phyloP scores from a whole-genome alignment of 1,140 invertebrate species.

The Tachypleus tridentatus region DNA sequence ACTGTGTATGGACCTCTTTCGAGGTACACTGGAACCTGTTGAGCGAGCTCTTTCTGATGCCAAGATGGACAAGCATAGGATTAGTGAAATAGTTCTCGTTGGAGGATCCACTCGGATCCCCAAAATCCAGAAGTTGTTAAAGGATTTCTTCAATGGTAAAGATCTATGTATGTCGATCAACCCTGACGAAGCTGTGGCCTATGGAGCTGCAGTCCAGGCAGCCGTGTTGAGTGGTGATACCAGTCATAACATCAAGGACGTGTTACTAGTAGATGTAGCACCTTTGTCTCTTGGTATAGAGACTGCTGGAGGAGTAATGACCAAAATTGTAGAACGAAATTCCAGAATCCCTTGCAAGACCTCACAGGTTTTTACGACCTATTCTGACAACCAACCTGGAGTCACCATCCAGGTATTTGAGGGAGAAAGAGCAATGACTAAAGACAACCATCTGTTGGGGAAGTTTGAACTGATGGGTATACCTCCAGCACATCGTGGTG shows the following conservation, averaged over 20 bases:
- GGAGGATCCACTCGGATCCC: slow-evolving; percentile 41
- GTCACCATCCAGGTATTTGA: slow-evolving; percentile 56
- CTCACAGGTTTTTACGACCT: slow-evolving; percentile 87
- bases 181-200: slow-evolving; percentile 46
- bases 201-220: slow-evolving; percentile 44
- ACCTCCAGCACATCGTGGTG: slow-evolving; percentile 42
- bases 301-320: slow-evolving; percentile 52
- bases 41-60: slow-evolving; percentile 35
- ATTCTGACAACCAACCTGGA: slow-evolving; percentile 89
- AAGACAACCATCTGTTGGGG: slow-evolving; percentile 38
- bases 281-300: slow-evolving; percentile 43
- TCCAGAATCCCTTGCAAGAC: slow-evolving; percentile 52
- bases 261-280: slow-evolving; percentile 33
- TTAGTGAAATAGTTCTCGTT: slow-evolving; percentile 40
- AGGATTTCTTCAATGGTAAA: slow-evolving; percentile 38
- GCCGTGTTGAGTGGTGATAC: slow-evolving; percentile 34
- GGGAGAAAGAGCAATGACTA: slow-evolving; percentile 35
- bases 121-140: slow-evolving; percentile 30
- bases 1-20: slow-evolving; percentile 30
- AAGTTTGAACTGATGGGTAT: slow-evolving; percentile 47
- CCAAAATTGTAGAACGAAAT: slow-evolving; percentile 50
- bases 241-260: slow-evolving; percentile 30
- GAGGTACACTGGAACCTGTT: slow-evolving; percentile 26
- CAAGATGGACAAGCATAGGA: slow-evolving; percentile 33
- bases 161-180: slow-evolving; percentile 51